Evolutionary conservation across 2,113 vertebrate genomes (phyloP), one percentile per base, ranked within the genome.

Genomic region (Crotalus tigris): DNA sequence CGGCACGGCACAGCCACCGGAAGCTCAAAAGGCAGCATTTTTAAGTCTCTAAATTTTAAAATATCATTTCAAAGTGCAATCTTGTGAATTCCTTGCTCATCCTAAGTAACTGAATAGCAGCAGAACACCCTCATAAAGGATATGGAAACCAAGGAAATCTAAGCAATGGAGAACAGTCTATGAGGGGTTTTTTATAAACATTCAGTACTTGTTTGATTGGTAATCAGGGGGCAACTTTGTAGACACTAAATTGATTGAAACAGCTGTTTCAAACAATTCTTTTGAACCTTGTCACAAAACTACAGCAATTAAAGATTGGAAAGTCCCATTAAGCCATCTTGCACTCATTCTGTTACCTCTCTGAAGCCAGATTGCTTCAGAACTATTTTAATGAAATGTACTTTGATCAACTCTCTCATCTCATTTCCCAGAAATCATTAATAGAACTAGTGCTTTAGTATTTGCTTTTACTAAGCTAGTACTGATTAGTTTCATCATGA

Each of bases 211-310:
- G 4, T 90, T 95, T 95, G 95, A 96, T 92, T 95, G 92, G 39
- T 95, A 96, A 95, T 91, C 96, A 93, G 85, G 57, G 92, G 53
- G 10, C 91, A 96, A 91, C 13, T 64, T 92, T 85, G 44, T 19
- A 96, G 53, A 53, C 95, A 94, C 93, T 95, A 44, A 92, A 92
- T 85, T 95, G 94, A 94, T 96, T 97, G 94, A 95, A 96, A 94
- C 88, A 96, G 93, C 93, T 95, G 93, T 90, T 96, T 97, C 90
- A 95, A 95, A 95, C 75, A 95, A 96, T 69, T 64, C 33, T 54
- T 61, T 94, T 95, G 93, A 87, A 96, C 92, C 92, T 95, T 96
- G 92, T 87, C 57, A 87, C 12, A 95, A 91, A 96, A 87, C 89
- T 86, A 44, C 33, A 86, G 88, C 87, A 94, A 91, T 64, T 49